Base-by-base conservation (phyloP, 2,113 vertebrate genomes). In the Archocentrus centrarchus region DNA sequence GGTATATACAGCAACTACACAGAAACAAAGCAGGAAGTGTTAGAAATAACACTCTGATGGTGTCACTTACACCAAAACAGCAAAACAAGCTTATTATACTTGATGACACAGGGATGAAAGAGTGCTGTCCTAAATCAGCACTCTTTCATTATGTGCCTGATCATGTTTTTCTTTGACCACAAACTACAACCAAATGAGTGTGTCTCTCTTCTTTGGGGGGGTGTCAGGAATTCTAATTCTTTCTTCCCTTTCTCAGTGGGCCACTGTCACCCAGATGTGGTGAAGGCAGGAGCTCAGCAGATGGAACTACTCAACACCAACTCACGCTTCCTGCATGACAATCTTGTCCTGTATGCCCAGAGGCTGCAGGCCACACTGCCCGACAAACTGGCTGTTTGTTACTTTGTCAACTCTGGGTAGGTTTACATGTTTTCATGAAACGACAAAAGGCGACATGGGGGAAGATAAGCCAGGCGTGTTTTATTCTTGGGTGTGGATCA, bases 351-450 rank as follows among this genome's bases (percentile, higher is more conserved):
- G 63, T 99, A 98, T 0, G 98, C 98, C 0, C 96, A 97, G 83
- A 95, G 95, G 24, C 96, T 99, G 11, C 96, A 97, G 15, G 96
- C 96, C 30, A 99, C 97, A 0, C 95, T 99, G 57, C 98, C 98
- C 0, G 95, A 96, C 78, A 94, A 93, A 63, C 97, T 99, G 53
- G 97, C 96, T 0, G 96, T 99, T 66, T 99, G 97, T 96, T 99
- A 99, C 91, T 99, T 99, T 80, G 98, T 98, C 68, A 99, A 99
- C 88, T 99, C 98, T 1, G 98, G 98, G 98, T 99, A 96, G 0
- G 96, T 94, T 32, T 24, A 24, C 13, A 22, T 27, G 11, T 58
- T 13, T 4, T 17, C 11, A 3, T 14, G 17, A 59, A 35, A 61
- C 20, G 66, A 53, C 39, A 11, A 59, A 37, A 63, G 57, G 6